A percentile compares a stretch with the other conserved stretches of the same genome.
Evolutionary conservation across 1,140 invertebrate species (phyloP).

Genomic region (Saxidomus purpurata): DNA sequence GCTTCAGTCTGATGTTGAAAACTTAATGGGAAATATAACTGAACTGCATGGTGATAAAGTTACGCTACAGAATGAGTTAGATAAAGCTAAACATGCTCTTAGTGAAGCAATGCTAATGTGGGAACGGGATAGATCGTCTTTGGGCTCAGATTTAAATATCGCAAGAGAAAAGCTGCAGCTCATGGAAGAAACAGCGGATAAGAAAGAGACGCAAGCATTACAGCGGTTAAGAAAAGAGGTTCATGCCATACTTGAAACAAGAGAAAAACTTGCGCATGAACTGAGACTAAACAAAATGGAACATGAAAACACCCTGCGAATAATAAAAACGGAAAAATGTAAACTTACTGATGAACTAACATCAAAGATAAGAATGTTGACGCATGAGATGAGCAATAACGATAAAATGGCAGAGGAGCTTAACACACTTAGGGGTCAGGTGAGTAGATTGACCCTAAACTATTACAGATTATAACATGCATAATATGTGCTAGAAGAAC

Average conservation of each 20-base stretch:
- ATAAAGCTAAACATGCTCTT: slow-evolving; percentile 77
- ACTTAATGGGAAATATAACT: slow-evolving; percentile 72
- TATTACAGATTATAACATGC: no score
- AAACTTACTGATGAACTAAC: slow-evolving; percentile 78
- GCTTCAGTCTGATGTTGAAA: slow-evolving; percentile 73
- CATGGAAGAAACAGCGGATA: slow-evolving; percentile 71
- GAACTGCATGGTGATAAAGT: slow-evolving; percentile 74
- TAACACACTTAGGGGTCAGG: slow-evolving; percentile 74
- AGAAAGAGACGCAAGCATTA: slow-evolving; percentile 72
- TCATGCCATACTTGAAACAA: slow-evolving; percentile 75
- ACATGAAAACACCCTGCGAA: slow-evolving; percentile 72
- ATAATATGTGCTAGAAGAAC: no score
- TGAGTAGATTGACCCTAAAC: slow-evolving; percentile 61
- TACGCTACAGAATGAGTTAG: slow-evolving; percentile 71
- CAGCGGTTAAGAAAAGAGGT: slow-evolving; percentile 75
- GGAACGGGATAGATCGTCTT: slow-evolving; percentile 74
- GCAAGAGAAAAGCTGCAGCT: slow-evolving; percentile 78
- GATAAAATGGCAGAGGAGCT: slow-evolving; percentile 76
- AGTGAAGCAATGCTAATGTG: slow-evolving; percentile 80
- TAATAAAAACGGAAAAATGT: slow-evolving; percentile 72
- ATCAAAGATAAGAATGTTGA: slow-evolving; percentile 76
- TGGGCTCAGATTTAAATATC: slow-evolving; percentile 76
- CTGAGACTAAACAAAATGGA: slow-evolving; percentile 69
- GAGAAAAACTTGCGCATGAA: slow-evolving; percentile 78
- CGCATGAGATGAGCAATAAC: slow-evolving; percentile 75